Conservation (phyloP, 1,140 invertebrate species). For the Brachionus rotundiformis region DNA sequence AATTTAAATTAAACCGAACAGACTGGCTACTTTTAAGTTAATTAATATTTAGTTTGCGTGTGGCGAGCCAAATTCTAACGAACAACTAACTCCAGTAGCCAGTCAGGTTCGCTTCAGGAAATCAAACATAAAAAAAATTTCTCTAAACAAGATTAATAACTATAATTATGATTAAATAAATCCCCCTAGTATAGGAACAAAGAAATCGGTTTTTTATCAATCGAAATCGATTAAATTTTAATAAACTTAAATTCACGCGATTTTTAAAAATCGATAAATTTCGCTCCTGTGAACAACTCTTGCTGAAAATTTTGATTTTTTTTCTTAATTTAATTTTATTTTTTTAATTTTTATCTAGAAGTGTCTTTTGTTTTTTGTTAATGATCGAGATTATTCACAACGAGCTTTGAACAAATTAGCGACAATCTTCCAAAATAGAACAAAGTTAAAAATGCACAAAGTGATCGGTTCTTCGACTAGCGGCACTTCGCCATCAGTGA, state of each 20-base stretch:
- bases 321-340: conserved; percentile 24
- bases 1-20: not conserved
- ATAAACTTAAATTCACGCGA: conserved; percentile 44
- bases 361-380: not conserved
- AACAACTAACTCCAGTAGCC: not conserved
- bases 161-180: conserved; percentile 44
- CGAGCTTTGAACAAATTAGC: not conserved
- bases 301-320: not conserved
- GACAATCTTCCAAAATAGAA: not conserved
- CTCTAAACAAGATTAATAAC: conserved; percentile 18
- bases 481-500: not conserved
- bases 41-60: conserved; percentile 47
- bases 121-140: not conserved
- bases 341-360: not conserved
- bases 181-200: not conserved
- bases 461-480: not conserved
- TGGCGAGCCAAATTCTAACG: not conserved
- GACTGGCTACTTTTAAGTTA: conserved; percentile 5
- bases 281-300: not conserved
- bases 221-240: conserved; percentile 49
- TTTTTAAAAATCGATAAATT: conserved; percentile 23
- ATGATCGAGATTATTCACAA: conserved; percentile 29
- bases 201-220: conserved; percentile 27
- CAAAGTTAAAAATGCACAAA: conserved; percentile 1
- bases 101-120: conserved; percentile 50